These are phyloP conservation scores for Laupala kohalensis DNA, from an alignment of 1,140 invertebrate species.

Conservation along the genomic window DNA sequence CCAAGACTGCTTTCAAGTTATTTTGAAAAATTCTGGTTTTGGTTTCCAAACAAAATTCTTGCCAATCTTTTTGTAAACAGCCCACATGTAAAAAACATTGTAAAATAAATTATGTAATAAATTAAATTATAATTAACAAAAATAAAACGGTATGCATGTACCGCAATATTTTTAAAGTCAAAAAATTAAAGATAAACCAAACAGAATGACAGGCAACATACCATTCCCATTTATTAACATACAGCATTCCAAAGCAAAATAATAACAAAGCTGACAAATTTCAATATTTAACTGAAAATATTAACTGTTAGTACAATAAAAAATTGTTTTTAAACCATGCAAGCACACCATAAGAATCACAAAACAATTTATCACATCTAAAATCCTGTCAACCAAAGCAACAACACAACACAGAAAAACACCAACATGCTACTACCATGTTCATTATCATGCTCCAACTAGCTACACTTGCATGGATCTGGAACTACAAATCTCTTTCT, in stretches of 20 bases:
- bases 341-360: background rate
- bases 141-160: constrained; percentile 1
- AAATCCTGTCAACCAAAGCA: background rate
- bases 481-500: no score
- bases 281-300: background rate
- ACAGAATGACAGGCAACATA: constrained; percentile 1
- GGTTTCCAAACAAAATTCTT: constrained; percentile 3
- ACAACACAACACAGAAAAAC: background rate
- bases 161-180: constrained; percentile 2
- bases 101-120: constrained; percentile 5
- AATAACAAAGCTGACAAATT: background rate
- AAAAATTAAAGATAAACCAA: background rate
- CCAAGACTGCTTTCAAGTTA: background rate
- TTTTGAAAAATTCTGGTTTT: constrained; percentile 4
- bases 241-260: background rate
- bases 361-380: background rate
- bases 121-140: background rate
- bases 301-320: background rate
- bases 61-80: constrained; percentile 6
- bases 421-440: background rate
- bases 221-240: background rate
- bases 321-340: background rate
- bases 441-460: background rate
- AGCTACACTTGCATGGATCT: background rate
- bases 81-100: constrained; percentile 7